A percentile compares a stretch with the other conserved stretches of the same genome.
Evolutionary conservation across 37 sponge, comb jelly and placozoan species (phyloP).

Genomic region (Beroe ovata): DNA sequence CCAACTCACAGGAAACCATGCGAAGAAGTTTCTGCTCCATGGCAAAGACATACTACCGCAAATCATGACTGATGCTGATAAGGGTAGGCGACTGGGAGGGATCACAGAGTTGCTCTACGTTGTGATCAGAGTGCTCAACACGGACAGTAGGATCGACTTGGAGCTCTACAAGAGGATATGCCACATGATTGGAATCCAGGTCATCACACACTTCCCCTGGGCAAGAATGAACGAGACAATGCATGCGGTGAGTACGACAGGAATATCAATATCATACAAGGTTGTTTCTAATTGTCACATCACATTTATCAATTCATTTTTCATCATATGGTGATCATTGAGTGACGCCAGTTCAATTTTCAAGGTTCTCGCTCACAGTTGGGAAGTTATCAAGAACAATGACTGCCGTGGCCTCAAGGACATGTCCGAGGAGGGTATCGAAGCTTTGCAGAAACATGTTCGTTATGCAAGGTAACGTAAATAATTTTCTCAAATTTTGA

Average conservation of each 20-base stretch:
- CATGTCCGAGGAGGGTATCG: background rate
- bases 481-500: too few relatives aligned
- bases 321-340: background rate
- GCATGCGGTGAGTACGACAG: background rate
- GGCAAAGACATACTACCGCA: background rate
- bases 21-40: background rate
- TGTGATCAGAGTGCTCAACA: slow-evolving; percentile 13
- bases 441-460: background rate
- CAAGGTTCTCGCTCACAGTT: slow-evolving; percentile 24
- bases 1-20: background rate
- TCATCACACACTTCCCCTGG: slow-evolving; percentile 19
- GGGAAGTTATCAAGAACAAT: slow-evolving; percentile 20
- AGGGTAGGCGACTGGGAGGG: background rate
- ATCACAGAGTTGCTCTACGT: background rate
- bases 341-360: background rate
- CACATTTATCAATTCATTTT: background rate
- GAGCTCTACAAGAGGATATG: background rate
- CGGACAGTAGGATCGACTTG: background rate
- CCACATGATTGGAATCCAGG: slow-evolving; percentile 2
- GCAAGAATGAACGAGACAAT: slow-evolving; percentile 2
- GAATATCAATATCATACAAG: too few relatives aligned
- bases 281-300: too few relatives aligned
- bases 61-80: background rate
- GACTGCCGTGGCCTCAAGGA: background rate
- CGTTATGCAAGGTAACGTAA: background rate